Evolutionary conservation across 2,888 invertebrate species (phyloP).

Genomic region (Luperina nickerlii): DNA sequence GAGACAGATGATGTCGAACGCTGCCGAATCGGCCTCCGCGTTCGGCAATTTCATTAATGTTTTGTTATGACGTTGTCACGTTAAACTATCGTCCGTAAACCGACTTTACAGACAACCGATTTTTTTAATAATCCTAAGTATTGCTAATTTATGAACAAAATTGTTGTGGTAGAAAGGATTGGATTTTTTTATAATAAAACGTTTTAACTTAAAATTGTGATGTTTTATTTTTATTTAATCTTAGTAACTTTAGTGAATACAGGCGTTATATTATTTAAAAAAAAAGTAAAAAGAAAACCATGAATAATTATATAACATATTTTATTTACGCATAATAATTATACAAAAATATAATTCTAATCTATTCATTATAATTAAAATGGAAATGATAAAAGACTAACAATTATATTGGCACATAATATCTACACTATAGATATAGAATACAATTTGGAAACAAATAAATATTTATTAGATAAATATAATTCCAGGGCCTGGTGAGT

Average conservation of each 20-base stretch:
- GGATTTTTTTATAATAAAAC: slow-evolving; percentile 25
- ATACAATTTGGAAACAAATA: slow-evolving; percentile 43
- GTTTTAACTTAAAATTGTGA: neutral
- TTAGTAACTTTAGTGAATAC: neutral
- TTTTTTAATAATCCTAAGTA: slow-evolving; percentile 8
- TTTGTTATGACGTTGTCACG: no score
- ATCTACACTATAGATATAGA: slow-evolving; percentile 64
- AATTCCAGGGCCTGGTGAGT: slow-evolving; percentile 4
- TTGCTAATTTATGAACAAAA: slow-evolving; percentile 27
- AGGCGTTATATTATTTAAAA: neutral
- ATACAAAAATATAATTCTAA: slow-evolving; percentile 76
- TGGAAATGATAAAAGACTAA: slow-evolving; percentile 68
- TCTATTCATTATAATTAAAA: slow-evolving; percentile 68
- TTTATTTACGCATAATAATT: slow-evolving; percentile 75
- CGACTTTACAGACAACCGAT: no score
- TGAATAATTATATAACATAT: slow-evolving; percentile 62
- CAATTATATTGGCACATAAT: slow-evolving; percentile 74
- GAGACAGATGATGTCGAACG: no score
- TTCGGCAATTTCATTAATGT: no score
- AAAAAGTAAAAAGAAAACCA: slow-evolving; percentile 40
- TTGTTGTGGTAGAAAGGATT: neutral
- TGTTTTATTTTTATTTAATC: slow-evolving; percentile 14
- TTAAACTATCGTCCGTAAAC: no score
- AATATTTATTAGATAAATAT: slow-evolving; percentile 13
- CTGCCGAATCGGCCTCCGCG: no score